These are phyloP conservation scores for Ifrita kowaldi DNA, from an alignment of 2,113 vertebrate genomes.

Conservation along the genomic window DNA sequence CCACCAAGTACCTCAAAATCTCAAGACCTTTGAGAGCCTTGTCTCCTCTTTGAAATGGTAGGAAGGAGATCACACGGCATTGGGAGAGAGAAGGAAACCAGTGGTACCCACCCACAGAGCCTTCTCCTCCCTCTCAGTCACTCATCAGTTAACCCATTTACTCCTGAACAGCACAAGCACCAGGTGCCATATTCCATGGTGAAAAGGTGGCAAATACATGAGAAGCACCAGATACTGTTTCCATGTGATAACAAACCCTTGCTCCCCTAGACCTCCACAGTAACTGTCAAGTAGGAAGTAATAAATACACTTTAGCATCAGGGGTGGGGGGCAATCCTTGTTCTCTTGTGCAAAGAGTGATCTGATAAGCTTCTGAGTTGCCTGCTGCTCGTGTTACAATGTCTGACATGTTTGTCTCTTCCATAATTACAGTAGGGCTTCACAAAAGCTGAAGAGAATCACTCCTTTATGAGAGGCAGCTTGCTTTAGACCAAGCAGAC, in stretches of 20 bases:
- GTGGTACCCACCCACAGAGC: neutral
- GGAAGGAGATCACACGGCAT: neutral
- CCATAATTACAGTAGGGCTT: neutral
- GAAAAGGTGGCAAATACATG: neutral
- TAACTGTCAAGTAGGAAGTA: neutral
- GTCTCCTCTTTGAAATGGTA: neutral
- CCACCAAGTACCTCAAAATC: neutral
- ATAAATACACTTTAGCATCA: rapidly evolving
- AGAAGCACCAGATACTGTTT: neutral
- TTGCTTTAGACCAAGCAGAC: neutral
- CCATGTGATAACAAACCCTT: neutral
- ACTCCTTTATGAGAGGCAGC: neutral
- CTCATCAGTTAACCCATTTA: neutral
- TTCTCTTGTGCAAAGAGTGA: neutral
- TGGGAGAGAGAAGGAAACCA: neutral
- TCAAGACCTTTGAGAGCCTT: neutral
- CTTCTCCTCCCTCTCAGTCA: neutral
- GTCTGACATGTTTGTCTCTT: neutral
- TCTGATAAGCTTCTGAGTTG: neutral
- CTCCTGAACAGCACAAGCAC: neutral
- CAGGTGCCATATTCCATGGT: neutral
- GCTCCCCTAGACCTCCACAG: neutral
- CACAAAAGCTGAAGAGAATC: neutral
- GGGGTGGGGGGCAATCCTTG: neutral
- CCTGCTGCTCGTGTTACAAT: neutral